These are phyloP conservation scores for Saccostrea echinata DNA, from an alignment of 1,140 invertebrate species.

Conservation along the genomic window DNA sequence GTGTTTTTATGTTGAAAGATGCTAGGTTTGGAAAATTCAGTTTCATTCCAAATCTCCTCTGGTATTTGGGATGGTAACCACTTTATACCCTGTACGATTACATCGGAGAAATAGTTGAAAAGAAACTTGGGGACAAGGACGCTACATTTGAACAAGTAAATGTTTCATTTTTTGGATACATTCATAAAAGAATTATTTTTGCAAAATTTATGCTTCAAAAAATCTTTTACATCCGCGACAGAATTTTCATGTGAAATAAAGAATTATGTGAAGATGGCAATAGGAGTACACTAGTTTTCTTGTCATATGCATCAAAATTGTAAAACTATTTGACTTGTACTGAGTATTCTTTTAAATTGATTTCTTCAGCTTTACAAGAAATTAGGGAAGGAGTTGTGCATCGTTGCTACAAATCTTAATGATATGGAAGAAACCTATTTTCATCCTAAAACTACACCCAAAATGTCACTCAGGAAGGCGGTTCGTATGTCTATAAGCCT, in stretches of 20 bases:
- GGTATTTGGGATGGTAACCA: not conserved
- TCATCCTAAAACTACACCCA: slow-evolving; percentile 73
- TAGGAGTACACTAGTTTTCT: too few relatives aligned
- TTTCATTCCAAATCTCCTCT: not conserved
- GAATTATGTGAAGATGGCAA: too few relatives aligned
- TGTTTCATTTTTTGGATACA: not conserved
- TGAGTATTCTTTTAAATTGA: too few relatives aligned
- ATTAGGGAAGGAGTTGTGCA: slow-evolving; percentile 66
- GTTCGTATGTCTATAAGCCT: slow-evolving; percentile 74
- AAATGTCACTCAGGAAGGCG: slow-evolving; percentile 70
- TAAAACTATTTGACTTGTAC: too few relatives aligned
- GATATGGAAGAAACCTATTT: slow-evolving; percentile 70
- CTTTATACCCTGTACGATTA: not conserved
- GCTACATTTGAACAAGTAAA: not conserved
- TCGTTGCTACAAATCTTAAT: slow-evolving; percentile 73
- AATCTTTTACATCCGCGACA: too few relatives aligned
- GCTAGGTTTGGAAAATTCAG: not conserved
- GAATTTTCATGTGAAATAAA: too few relatives aligned
- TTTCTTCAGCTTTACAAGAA: slow-evolving; percentile 64
- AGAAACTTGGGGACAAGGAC: slow-evolving; percentile 8
- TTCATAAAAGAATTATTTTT: too few relatives aligned
- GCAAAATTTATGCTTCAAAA: too few relatives aligned
- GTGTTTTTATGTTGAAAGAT: not conserved
- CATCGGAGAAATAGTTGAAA: not conserved
- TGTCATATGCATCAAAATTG: too few relatives aligned